A percentile compares a stretch with the other conserved stretches of the same genome.
Conservation (phyloP, 2,113 vertebrate species). For the Calyptommatus sinebrachiatus region DNA sequence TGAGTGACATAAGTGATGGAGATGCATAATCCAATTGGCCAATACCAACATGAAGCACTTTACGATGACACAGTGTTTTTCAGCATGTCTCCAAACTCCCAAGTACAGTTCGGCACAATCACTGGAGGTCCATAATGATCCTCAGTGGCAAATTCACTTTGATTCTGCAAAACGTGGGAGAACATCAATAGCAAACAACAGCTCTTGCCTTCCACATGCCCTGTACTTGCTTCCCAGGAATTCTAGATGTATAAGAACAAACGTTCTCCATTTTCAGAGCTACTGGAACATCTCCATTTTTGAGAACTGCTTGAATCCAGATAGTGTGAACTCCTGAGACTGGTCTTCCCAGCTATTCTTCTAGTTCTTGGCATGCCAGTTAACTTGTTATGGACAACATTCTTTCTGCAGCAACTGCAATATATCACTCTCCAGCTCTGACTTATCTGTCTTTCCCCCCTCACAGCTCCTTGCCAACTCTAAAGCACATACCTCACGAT, state of each 20-base stretch:
- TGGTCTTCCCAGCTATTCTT: background rate
- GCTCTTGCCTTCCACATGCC: background rate
- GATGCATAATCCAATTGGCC: no score
- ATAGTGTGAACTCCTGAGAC: background rate
- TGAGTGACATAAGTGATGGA: no score
- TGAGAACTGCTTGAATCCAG: background rate
- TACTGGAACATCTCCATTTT: background rate
- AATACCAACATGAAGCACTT: no score
- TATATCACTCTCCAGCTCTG: background rate
- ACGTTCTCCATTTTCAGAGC: background rate
- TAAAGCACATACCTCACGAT: conserved; percentile 92
- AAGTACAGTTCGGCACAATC: no score
- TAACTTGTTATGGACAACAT: background rate
- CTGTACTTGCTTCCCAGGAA: background rate
- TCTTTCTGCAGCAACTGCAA: background rate
- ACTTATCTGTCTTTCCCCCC: conserved; percentile 22
- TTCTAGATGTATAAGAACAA: background rate
- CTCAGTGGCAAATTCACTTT: background rate
- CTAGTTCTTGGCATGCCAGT: background rate
- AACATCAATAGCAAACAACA: background rate
- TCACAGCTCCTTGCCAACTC: conserved; percentile 87
- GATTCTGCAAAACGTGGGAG: background rate
- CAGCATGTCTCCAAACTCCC: no score
- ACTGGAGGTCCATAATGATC: background rate
- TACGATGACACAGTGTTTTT: no score